Evolutionary conservation across 2,113 vertebrate species (phyloP), one percentile per base, ranked within the genome.

Genomic region (Cryptomyrus ogoouensis): DNA sequence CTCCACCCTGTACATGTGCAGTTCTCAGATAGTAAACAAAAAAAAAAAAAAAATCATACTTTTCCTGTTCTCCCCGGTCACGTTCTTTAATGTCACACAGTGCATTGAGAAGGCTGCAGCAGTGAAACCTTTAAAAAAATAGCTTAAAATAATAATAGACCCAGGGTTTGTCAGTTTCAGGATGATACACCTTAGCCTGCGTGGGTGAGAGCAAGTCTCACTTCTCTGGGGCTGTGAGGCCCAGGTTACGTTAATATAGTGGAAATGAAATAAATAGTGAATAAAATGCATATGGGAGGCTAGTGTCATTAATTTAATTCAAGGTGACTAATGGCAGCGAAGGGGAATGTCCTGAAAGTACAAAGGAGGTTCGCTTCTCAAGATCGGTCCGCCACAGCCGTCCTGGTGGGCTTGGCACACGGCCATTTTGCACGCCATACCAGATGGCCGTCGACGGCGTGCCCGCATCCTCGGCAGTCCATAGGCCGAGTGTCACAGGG

Each of bases 191-290:
- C 74, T 19, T 19, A 77, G 74, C 13, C 74, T 80, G 35, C 13
- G 7, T 1, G 2, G 0, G 31, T n/a, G n/a, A n/a, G n/a, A 77
- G 74, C 74, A 77, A 42, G 74, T 84, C 19, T 47, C 9, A 21
- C 9, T 83, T 46, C 35, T 83, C 80, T 7, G 15, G 44, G 80
- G 44, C 35, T 47, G 80, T 47, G 39, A 46, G 42, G 42, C 39
- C 8, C n/a, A 47, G 50, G 85, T 35, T 86, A 50, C 5, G 31
- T 42, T 83, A 52, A 27, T 83, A 46, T 85, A 21, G 27, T 31
- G 80, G 70, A 17, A 49, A 49, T 10, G 91, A 90, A 50, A 86
- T 86, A 86, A 86, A 86, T 86, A 86, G 13, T 87, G 47, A 10
- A 84, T 50, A 56, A 50, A 87, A 87, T 31, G 24, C n/a, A 56